phyloP scores from a whole-genome alignment of 2,888 invertebrate species.

The Drosophila anceps region DNA sequence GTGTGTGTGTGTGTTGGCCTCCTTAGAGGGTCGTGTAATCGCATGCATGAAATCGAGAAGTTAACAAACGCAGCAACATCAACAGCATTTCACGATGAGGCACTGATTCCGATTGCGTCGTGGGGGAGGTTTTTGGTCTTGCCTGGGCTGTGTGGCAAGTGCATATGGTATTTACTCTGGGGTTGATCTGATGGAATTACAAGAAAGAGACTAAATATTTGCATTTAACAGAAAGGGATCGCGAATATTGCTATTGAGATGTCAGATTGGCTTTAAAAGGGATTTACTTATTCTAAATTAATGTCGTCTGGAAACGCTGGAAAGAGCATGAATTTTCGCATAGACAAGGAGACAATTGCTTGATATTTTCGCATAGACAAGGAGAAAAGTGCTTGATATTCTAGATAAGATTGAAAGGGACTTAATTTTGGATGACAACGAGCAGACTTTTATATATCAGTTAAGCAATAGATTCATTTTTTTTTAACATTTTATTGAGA shows the following conservation, averaged over 20 bases:
- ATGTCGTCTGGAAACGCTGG: not conserved
- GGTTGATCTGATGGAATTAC: constrained; percentile 18
- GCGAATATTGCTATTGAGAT: constrained; percentile 2
- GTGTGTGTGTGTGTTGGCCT: constrained; percentile 3
- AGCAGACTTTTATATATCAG: too few species aligned
- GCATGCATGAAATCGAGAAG: constrained; percentile 74
- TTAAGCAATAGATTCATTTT: constrained; percentile 12
- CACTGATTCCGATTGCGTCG: constrained; percentile 52
- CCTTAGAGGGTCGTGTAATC: constrained; percentile 59
- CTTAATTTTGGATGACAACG: too few species aligned
- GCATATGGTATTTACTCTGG: constrained; percentile 21
- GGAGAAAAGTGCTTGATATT: not conserved
- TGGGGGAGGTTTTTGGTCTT: constrained; percentile 67
- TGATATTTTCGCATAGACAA: not conserved
- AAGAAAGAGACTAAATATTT: constrained; percentile 24
- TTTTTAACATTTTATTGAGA: constrained; percentile 68
- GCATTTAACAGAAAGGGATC: constrained; percentile 1
- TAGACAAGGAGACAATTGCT: not conserved
- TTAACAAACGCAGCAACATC: constrained; percentile 48
- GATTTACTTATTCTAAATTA: not conserved
- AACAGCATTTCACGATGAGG: constrained; percentile 42
- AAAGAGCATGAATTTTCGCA: not conserved
- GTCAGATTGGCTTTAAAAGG: not conserved
- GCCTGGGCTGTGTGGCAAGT: constrained; percentile 33
- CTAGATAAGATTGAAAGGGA: not conserved